These are phyloP conservation scores for Diloba caeruleocephala DNA, from an alignment of 2,888 invertebrate genomes.

Conservation along the genomic window DNA sequence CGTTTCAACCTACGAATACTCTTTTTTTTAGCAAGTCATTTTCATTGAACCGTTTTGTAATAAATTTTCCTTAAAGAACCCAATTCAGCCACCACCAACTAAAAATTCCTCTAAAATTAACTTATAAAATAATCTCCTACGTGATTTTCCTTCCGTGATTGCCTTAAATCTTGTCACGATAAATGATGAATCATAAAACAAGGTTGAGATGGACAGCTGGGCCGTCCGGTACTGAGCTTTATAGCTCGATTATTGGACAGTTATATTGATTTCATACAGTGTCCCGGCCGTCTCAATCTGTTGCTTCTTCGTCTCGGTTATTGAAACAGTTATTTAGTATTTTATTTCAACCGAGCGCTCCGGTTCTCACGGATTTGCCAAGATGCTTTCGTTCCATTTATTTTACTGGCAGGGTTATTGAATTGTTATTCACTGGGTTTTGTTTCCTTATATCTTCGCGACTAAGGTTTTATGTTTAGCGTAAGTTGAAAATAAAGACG, in stretches of 20 bases:
- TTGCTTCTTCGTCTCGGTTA: conserved; percentile 60
- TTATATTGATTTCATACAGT: conserved; percentile 49
- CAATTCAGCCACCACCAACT: no score
- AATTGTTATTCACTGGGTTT: conserved; percentile 33
- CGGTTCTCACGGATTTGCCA: conserved; percentile 50
- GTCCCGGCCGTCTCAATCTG: conserved; percentile 47
- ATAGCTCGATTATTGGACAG: conserved; percentile 64
- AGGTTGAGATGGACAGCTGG: conserved; percentile 8
- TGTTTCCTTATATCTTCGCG: conserved; percentile 10
- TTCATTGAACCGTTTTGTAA: no score
- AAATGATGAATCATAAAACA: conserved; percentile 62
- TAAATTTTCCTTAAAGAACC: no score
- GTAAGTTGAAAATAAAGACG: no score
- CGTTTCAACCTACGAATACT: no score
- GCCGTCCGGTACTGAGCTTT: conserved; percentile 54
- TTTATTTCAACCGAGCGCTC: conserved; percentile 59
- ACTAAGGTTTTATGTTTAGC: background rate
- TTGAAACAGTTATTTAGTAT: conserved; percentile 67
- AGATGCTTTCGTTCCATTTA: conserved; percentile 49
- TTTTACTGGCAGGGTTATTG: conserved; percentile 56
- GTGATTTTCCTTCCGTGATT: conserved; percentile 16
- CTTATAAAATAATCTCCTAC: background rate
- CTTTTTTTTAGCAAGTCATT: no score
- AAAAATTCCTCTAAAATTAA: conserved; percentile 2
- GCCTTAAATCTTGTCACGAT: conserved; percentile 59